Base-by-base conservation (phyloP, 2,113 vertebrate genomes). In the Microcebus murinus region DNA sequence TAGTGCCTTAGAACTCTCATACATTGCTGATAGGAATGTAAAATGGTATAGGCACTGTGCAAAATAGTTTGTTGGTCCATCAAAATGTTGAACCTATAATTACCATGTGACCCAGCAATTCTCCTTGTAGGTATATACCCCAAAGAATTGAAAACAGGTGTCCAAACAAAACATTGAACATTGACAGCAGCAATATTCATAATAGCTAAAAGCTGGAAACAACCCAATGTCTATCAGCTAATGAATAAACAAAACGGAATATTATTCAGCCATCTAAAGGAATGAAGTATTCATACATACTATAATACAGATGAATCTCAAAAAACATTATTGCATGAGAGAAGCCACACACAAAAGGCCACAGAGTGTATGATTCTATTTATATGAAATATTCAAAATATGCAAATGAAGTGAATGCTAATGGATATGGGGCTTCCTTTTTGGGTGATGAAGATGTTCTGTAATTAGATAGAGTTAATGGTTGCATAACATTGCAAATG, bases 131-230 rank as follows among this genome's bases (percentile, higher is more conserved):
- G 29, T 77, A 88, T 29, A 42, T 76, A 86, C 0, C 12, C 48
- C 18, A 45, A 83, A 94, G 8, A 92, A 90, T 0, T 65, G 25
- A 90, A 87, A 96, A 87, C 25, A 74, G 25, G 31, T 79, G 9
- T 80, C 57, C 61, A 96, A 94, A 95, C 59, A 94, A 96, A 93
- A 88, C 36, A 36, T 76, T 71, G 31, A 89, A 55, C 81, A 23
- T 68, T 68, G 59, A 25, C 17, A 77, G 15, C 11, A 63, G 42
- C 63, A 90, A 83, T 55, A 65, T 45, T 83, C 34, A 70, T 36
- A 65, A 77, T 20, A 77, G 18, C 27, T 25, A 68, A 70, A 42
- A 87, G 52, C 48, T 61, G 74, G 45, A 20, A 67, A 82, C n/a
- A 42, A 73, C 1, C 6, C 57, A 93, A 94, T 65, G 73, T 90